These are phyloP conservation scores for Hybos culiciformis DNA, from an alignment of 2,888 invertebrate genomes.

Conservation along the genomic window DNA sequence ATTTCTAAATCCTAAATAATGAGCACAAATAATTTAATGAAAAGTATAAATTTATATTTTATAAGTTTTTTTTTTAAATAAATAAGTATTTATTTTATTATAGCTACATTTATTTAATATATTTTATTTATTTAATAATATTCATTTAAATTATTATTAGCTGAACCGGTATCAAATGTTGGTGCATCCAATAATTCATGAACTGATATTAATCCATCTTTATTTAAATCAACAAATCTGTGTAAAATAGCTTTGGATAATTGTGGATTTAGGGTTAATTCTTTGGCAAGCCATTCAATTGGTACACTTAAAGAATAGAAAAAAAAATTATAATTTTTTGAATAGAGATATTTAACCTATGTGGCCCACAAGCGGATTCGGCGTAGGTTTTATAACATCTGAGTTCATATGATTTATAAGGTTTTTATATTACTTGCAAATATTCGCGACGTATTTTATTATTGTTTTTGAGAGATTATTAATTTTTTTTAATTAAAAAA, in stretches of 20 bases:
- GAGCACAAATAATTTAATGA: not conserved
- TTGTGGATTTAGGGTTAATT: slow-evolving; percentile 17
- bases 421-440: no score
- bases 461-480: no score
- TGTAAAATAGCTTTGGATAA: slow-evolving; percentile 17
- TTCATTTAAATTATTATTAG: not conserved
- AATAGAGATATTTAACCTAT: not conserved
- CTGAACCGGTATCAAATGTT: slow-evolving; percentile 10
- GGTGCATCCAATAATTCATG: slow-evolving; percentile 16
- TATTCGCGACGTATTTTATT: no score
- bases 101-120: not conserved
- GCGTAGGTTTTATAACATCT: no score
- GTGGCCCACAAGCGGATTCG: no score
- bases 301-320: slow-evolving; percentile 14
- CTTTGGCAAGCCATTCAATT: slow-evolving; percentile 19
- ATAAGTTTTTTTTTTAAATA: not conserved
- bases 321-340: not conserved
- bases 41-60: not conserved
- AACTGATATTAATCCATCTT: slow-evolving; percentile 17
- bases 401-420: no score
- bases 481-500: not conserved
- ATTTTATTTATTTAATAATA: not conserved
- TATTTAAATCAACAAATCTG: slow-evolving; percentile 19
- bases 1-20: not conserved
- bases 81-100: not conserved